Evolutionary conservation across 2,888 invertebrate genomes (phyloP), one percentile per base, ranked within the genome.

Genomic region (Xestia c-nigrum): DNA sequence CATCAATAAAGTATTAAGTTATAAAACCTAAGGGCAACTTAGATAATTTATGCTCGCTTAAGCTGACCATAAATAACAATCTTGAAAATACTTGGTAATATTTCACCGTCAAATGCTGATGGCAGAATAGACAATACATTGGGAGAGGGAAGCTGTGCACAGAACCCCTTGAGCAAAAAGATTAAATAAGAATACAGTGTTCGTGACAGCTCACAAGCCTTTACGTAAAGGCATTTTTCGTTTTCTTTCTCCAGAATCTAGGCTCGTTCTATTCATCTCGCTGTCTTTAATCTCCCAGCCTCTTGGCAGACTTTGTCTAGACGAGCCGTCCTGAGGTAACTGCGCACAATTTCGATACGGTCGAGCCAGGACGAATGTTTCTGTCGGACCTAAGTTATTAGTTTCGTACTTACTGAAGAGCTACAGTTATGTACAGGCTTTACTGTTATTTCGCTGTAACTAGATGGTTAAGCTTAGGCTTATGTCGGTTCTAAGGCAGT

Each of bases 171-270:
- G 75, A 88, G 92, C 93, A 96, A 95, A 95, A 94, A 93, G 94
- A 94, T 94, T 94, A 95, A 95, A 95, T 95, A 95, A 95, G 93
- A 94, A 94, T 92, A 93, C 92, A 89, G 92, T 94, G 96, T 94
- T 95, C 94, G 95, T 95, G 96, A 95, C 95, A 96, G 95, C 91
- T 93, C 92, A 94, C 94, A 93, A 93, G 94, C 91, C 92, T 94
- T 94, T 92, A 92, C 92, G 94, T 94, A 94, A 94, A 94, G 93
- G 90, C 89, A 92, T 95, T 96, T 95, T 95, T 96, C 93, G 93
- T 95, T 95, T 95, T 94, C 93, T 93, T 94, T 91, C 92, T 90
- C 78, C 90, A 90, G 92, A 90, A 91, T 91, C 90, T 92, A 92
- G 93, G 93, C 93, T 89, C 91, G 92, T 93, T 90, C 93, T 94